phyloP scores from a whole-genome alignment of 1,140 invertebrate species.

The Chironomus striatipennis region DNA sequence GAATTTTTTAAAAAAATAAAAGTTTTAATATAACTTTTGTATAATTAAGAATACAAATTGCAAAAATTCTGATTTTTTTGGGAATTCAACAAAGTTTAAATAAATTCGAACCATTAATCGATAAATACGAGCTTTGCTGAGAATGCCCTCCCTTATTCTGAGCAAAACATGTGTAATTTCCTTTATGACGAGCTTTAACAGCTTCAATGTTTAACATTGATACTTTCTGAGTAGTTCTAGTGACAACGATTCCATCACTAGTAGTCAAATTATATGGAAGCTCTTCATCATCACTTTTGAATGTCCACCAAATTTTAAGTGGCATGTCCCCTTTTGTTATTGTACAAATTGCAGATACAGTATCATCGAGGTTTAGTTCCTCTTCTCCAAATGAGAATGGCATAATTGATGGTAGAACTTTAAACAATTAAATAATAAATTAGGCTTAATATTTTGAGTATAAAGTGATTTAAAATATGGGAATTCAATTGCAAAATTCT shows the following conservation, averaged over 20 bases:
- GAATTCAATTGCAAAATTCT: background rate
- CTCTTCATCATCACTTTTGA: background rate
- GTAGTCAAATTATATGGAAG: conserved; percentile 29
- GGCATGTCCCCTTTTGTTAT: conserved; percentile 48
- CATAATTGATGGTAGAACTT: conserved; percentile 47
- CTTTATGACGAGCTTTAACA: conserved; percentile 56
- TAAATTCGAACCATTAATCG: conserved; percentile 54
- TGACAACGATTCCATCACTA: conserved; percentile 50
- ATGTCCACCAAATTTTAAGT: background rate
- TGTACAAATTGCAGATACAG: conserved; percentile 44
- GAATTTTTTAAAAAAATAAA: background rate
- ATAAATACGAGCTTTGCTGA: conserved; percentile 54
- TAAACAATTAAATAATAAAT: conserved; percentile 24
- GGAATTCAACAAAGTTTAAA: conserved; percentile 25
- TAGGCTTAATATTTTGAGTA: too few relatives aligned
- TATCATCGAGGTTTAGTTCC: conserved; percentile 48
- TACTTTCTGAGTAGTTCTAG: conserved; percentile 52
- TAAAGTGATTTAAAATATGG: too few relatives aligned
- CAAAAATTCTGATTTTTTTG: conserved; percentile 18
- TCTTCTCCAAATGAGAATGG: conserved; percentile 48
- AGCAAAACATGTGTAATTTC: conserved; percentile 64
- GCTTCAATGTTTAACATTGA: conserved; percentile 61
- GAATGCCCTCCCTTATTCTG: conserved; percentile 53
- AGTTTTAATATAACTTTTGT: too few relatives aligned
- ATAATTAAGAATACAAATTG: background rate